Percentiles rank a stretch among this genome's conserved stretches.
These are phyloP conservation scores for Beroe ovata DNA, from an alignment of 37 sponge, comb jelly and placozoan species.

Conservation along the genomic window DNA sequence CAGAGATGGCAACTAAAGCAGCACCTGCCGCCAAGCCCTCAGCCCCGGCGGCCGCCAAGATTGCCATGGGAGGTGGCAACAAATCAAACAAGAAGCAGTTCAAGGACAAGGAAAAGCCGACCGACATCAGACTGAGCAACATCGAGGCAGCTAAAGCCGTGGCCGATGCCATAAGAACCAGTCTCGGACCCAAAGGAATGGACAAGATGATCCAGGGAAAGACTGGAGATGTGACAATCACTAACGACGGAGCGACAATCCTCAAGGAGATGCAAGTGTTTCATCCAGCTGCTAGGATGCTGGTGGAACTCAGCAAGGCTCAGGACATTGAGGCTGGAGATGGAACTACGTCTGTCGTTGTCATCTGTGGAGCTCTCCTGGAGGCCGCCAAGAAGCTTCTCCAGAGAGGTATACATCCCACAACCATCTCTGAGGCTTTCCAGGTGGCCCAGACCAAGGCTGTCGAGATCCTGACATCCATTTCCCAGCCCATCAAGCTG, in stretches of 20 bases:
- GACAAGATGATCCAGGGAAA: slow-evolving; percentile 97
- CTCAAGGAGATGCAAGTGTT: slow-evolving; percentile 98
- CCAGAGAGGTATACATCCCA: slow-evolving; percentile 91
- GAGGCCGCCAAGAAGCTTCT: slow-evolving; percentile 85
- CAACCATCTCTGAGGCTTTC: slow-evolving; percentile 95
- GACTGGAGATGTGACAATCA: slow-evolving; percentile 95
- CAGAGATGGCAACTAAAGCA: slow-evolving; percentile 33
- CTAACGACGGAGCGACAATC: slow-evolving; percentile 99
- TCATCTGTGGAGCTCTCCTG: slow-evolving; percentile 92
- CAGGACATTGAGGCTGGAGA: slow-evolving; percentile 99
- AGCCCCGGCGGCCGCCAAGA: slow-evolving; percentile 34
- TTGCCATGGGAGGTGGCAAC: slow-evolving; percentile 34
- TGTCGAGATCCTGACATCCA: slow-evolving; percentile 78
- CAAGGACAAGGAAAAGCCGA: slow-evolving; percentile 89
- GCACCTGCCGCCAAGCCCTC: slow-evolving; percentile 32
- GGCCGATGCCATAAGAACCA: slow-evolving; percentile 96
- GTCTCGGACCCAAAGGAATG: slow-evolving; percentile 99
- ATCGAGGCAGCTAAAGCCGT: slow-evolving; percentile 97
- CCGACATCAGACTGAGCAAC: slow-evolving; percentile 85
- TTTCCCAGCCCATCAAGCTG: slow-evolving; percentile 85
- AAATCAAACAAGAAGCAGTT: slow-evolving; percentile 68
- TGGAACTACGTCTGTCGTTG: slow-evolving; percentile 96
- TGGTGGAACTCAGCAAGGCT: slow-evolving; percentile 98
- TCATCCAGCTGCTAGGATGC: slow-evolving; percentile 96
- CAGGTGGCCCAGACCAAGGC: slow-evolving; percentile 86